These are phyloP conservation scores for Listrodromus nycthemerus DNA, from an alignment of 2,888 invertebrate species.

Conservation along the genomic window DNA sequence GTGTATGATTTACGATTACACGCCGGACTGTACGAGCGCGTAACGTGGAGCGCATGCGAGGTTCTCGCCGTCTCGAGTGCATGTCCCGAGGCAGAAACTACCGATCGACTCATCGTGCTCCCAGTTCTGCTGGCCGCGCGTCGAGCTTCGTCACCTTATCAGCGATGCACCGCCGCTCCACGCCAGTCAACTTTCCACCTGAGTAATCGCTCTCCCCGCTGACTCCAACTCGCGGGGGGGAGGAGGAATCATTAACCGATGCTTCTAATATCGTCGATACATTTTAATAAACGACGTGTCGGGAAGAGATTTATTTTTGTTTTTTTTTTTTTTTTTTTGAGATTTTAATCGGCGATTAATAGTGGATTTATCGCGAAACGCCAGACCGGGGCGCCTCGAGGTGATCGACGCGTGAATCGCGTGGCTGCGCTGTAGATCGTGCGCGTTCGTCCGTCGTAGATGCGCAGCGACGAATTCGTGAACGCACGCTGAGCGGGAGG, in stretches of 20 bases:
- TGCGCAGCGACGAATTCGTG: too few species aligned
- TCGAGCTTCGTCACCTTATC: slow-evolving; percentile 63
- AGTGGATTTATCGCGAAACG: slow-evolving; percentile 58
- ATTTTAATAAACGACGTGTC: slow-evolving; percentile 64
- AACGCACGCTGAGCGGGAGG: too few species aligned
- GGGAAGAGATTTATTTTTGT: slow-evolving; percentile 53
- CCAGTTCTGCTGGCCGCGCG: slow-evolving; percentile 23
- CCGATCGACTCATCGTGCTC: not conserved
- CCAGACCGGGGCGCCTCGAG: slow-evolving; percentile 17
- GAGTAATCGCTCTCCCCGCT: slow-evolving; percentile 45
- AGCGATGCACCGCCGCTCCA: slow-evolving; percentile 36
- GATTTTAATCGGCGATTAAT: slow-evolving; percentile 67
- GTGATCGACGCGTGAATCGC: slow-evolving; percentile 25
- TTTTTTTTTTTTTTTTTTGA: too few species aligned
- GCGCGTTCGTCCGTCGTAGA: too few species aligned
- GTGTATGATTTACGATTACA: slow-evolving; percentile 59
- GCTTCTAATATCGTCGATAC: slow-evolving; percentile 48
- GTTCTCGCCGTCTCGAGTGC: slow-evolving; percentile 10
- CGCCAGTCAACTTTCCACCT: slow-evolving; percentile 15
- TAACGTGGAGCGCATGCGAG: slow-evolving; percentile 30
- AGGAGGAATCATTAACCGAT: slow-evolving; percentile 32
- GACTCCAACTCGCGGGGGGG: not conserved
- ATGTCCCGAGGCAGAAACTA: slow-evolving; percentile 18
- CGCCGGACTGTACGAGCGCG: slow-evolving; percentile 45
- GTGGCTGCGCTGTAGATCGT: not conserved